Base-by-base conservation (phyloP, 2,888 invertebrate genomes). In the Eupithecia centaureata region DNA sequence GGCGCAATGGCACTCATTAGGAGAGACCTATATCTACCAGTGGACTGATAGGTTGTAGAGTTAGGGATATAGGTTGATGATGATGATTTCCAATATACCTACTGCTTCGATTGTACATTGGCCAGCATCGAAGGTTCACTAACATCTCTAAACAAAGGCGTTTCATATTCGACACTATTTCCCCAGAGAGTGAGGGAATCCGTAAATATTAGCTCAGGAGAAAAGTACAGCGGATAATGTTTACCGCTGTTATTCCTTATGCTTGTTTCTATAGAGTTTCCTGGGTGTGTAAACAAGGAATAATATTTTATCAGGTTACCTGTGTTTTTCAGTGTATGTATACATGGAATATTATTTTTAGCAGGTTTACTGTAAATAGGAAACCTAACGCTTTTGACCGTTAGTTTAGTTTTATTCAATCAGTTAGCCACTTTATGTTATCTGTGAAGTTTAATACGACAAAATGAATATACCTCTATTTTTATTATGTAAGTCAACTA, bases 141-240 rank as follows among this genome's bases (percentile, higher is more conserved):
- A 71, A 65, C 70, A 62, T 67, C 68, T 65, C 61, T 73, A 72
- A 72, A 73, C 73, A 73, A 72, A 79, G 77, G 76, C 77, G 65
- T 75, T 78, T 82, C 79, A 80, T 82, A 82, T 82, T 81, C 81
- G 80, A 78, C 84, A 82, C 82, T 85, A 86, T 86, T 86, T 86
- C 86, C 86, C 86, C 68, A 33, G 78, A 82, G 85, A 76, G 64
- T 12, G 65, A 70, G 72, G 71, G 72, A 63, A 73, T 73, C 67
- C 70, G 79, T 79, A 83, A 83, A 83, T 83, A 82, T 83, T 83
- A 83, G 81, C 79, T 69, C 56, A 71, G 67, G 67, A 67, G 62
- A 58, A 68, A 62, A 54, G 52, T 54, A 68, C 64, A 65, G 38
- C 15, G 54, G 22, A 59, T 68, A 68, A 80, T 79, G 73, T 79